A percentile compares a stretch with the other conserved stretches of the same genome.
Conservation (phyloP, 2,888 invertebrate species). For the Minunthozetes semirufus region DNA sequence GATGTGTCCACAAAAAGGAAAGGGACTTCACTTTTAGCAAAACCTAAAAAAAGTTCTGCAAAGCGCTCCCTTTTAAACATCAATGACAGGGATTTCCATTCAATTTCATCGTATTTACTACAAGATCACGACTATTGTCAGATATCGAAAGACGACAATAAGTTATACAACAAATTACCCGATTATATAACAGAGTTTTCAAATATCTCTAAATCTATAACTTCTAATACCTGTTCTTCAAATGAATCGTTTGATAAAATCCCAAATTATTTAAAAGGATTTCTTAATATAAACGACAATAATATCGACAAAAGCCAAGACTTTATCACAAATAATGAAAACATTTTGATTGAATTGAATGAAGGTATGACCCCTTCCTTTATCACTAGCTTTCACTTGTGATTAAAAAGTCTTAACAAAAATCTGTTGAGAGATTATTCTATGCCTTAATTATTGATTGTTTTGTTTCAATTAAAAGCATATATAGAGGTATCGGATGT, state of each 20-base stretch:
- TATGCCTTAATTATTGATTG: neutral
- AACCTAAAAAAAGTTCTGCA: constrained; percentile 13
- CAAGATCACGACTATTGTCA: constrained; percentile 25
- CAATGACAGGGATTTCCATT: neutral
- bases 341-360: constrained; percentile 20
- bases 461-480: neutral
- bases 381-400: too few species aligned
- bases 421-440: neutral
- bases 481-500: constrained; percentile 26
- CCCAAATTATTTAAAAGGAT: constrained; percentile 17
- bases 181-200: constrained; percentile 11
- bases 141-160: neutral
- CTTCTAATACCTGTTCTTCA: neutral
- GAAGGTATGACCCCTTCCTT: too few species aligned
- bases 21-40: constrained; percentile 25
- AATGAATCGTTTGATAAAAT: constrained; percentile 13
- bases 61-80: neutral
- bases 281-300: constrained; percentile 14
- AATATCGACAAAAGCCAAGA: neutral
- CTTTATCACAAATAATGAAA: neutral
- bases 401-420: too few species aligned
- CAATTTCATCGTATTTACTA: constrained; percentile 1
- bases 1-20: neutral
- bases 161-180: constrained; percentile 12
- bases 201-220: neutral